Base-by-base conservation (phyloP, 2,888 invertebrate species). In the Aplocera efformata region DNA sequence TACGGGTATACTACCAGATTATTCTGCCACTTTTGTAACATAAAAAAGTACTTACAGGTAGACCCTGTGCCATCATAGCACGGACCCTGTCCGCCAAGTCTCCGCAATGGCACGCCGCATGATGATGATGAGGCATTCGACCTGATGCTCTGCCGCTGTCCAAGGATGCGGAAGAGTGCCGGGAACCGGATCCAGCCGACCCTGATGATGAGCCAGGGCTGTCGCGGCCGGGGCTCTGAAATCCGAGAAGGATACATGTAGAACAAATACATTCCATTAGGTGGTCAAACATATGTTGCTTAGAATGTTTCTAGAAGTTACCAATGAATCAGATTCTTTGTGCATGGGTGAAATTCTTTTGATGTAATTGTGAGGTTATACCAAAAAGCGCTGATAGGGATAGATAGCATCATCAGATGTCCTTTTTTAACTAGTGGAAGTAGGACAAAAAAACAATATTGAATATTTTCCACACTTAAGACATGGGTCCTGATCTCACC, bases 71-170 rank as follows among this genome's bases (percentile, higher is more conserved):
- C 47, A 92, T 82, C 88, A 88, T 88, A 3, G 85, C 83, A 1
- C 86, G 89, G 63, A 93, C 91, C 7, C 94, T 79, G 69, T 97
- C 96, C 10, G 94, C 94, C 38, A 91, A 90, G 62, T 93, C 92
- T 0, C 91, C 92, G 48, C 94, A 94, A 58, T 94, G 93, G 48
- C 94, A 94, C 51, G 93, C 92, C 7, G 94, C 93, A 72, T 94
- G 95, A 63, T 95, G 92, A 50, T 77, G 94, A 85, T 65, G 94
- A 88, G 83, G 92, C 90, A 67, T 90, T 68, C 95, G 94, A 32
- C 94, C 94, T 7, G 96, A 96, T 20, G 97, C 97, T 49, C 97
- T 90, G n/a, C 97, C 97, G 58, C 96, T 96, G 86, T 97, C 97
- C 64, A 97, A 84, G 10, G 94, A 94, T 10, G 96, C 96, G 1